Base-by-base conservation (phyloP, 2,113 vertebrate genomes). In the Crypturellus undulatus region DNA sequence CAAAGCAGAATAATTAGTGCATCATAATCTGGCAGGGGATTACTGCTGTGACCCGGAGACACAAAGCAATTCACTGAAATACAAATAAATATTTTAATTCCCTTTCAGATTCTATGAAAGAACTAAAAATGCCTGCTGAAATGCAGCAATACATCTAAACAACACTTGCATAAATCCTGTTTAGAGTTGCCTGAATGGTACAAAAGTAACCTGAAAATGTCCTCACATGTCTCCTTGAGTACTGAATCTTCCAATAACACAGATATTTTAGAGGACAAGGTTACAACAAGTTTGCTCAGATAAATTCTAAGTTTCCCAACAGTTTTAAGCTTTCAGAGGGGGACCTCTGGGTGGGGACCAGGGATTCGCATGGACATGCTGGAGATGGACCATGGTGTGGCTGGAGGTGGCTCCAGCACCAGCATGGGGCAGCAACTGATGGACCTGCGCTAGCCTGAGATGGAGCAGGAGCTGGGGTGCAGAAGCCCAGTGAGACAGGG, bases 371-470 rank as follows among this genome's bases (percentile, higher is more conserved):
- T 47, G 36, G 26, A 6, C 4, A 4, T 21, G 30, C 14, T 3
- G 3, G 58, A 24, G 30, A 11, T 3, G 2, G 19, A 8, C 24
- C 6, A 3, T 20, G 12, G 6, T 3, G 4, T 21, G 32, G 12
- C n/a, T 42, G 40, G 47, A 49, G 10, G 32, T 3, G 0, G 8
- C 30, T 7, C 11, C 4, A 0, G 9, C 34, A 6, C 16, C 34
- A 25, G 49, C 0, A 0, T 17, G 4, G 30, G 26, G 47, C 5
- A 30, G 45, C 10, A 4, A 8, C 13, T 78, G 62, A 38, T 2
- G 12, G 22, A 18, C 11, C 8, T 0, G 0, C 19, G 15, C 9
- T 32, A 30, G 43, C 5, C 30, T 73, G 20, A 73, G 0, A 0
- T 20, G 42, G 34, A 3, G 3, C 24, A 30, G 15, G 56, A 9